Base-by-base conservation (phyloP, 2,113 vertebrate species). In the Muntiacus muntjak region DNA sequence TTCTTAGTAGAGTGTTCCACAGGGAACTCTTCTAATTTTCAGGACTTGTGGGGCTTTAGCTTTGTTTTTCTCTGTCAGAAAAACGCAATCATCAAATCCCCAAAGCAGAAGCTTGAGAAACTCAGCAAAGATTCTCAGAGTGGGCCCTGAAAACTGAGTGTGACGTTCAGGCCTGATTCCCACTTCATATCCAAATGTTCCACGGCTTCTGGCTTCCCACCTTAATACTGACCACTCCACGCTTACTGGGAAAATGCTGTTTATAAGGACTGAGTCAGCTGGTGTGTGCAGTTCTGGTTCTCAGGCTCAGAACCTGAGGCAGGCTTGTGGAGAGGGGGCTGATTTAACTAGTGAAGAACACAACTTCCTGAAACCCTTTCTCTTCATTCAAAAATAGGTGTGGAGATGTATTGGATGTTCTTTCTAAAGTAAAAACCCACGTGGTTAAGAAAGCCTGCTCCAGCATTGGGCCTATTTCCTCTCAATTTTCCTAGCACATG, bases 1-100 rank as follows among this genome's bases (percentile, higher is more conserved):
- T 71, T 43, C 64, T 82, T 89, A 89, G 84, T 81, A 87, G 95
- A 95, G 85, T 36, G 74, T 43, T 91, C 96, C 97, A 50, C 47
- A 78, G 91, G 93, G 93, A 94, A 58, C 84, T 96, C 89, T 86
- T 91, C 89, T 89, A 67, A 94, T 97, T 97, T 96, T 89, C 76
- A 92, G 79, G 52, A 52, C 60, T 47, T 92, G 89, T 26, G 78
- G 81, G 74, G 81, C 13, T 87, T 97, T 93, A 50, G 85, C 91
- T 97, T 97, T 90, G 79, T 87, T 97, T 93, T 95, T 84, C 79
- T 93, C 82, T 45, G 58, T 54, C 50, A 93, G 64, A 62, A 95
- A 95, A 87, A 91, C 28, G 26, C 50, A 74, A 93, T 54, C 92
- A 76, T 83, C 43, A 87, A 64, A 58, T 94, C 78, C 91, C 91